Conservation (phyloP, 2,797 vertebrate genomes). For the Gadopsis marmoratus region DNA sequence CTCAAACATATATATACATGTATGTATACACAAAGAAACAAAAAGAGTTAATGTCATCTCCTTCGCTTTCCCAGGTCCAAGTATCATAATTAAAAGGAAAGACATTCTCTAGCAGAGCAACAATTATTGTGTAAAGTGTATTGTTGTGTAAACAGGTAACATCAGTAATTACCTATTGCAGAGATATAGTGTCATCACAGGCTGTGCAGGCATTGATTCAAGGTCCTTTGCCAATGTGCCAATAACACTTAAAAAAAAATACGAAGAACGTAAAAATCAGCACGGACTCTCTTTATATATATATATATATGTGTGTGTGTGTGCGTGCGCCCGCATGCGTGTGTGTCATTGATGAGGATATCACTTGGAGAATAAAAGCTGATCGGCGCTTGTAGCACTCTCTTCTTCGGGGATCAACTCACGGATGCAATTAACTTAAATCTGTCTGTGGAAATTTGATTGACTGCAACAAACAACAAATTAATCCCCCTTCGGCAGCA, state of each 20-base stretch:
- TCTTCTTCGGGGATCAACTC: slow-evolving; percentile 85
- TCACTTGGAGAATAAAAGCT: slow-evolving; percentile 85
- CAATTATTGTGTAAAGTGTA: slow-evolving; percentile 45
- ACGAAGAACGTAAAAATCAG: slow-evolving; percentile 60
- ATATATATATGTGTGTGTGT: neutral
- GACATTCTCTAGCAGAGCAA: slow-evolving; percentile 35
- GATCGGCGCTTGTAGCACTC: slow-evolving; percentile 80
- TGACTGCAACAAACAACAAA: slow-evolving; percentile 90
- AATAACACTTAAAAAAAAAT: slow-evolving; percentile 66
- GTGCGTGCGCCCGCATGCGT: neutral
- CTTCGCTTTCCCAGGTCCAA: neutral
- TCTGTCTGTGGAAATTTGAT: slow-evolving; percentile 89
- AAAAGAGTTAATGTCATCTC: neutral
- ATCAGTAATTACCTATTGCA: slow-evolving; percentile 45
- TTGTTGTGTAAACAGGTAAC: slow-evolving; percentile 57
- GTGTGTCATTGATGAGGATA: slow-evolving; percentile 84
- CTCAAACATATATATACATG: slow-evolving; percentile 3
- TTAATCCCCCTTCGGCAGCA: slow-evolving; percentile 88
- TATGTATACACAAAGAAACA: neutral
- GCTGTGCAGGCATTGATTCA: slow-evolving; percentile 60
- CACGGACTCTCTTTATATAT: slow-evolving; percentile 29
- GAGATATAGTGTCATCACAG: slow-evolving; percentile 49
- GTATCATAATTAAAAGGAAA: slow-evolving; percentile 44
- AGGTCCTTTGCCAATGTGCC: slow-evolving; percentile 68
- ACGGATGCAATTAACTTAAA: slow-evolving; percentile 90